phyloP scores from a whole-genome alignment of 2,113 vertebrate genomes.

The Hylia prasina region DNA sequence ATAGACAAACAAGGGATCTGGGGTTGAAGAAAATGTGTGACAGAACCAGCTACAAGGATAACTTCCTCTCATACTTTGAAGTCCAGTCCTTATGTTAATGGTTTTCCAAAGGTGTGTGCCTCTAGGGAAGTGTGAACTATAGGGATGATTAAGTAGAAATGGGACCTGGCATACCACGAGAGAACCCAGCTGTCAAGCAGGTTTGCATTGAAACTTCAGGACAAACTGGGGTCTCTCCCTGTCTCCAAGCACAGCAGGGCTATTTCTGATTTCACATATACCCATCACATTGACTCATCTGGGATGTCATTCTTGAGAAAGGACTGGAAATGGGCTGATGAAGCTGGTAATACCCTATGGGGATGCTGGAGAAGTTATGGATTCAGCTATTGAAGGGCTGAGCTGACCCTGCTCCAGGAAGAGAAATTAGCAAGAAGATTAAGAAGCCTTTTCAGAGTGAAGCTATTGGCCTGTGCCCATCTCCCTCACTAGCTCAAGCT shows the following conservation, averaged over 20 bases:
- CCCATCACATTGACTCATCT: background rate
- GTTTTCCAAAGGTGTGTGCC: background rate
- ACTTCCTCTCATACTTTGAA: background rate
- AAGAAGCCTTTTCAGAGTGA: background rate
- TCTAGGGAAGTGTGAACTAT: background rate
- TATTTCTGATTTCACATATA: fast-evolving
- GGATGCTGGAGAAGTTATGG: background rate
- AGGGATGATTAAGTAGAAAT: background rate
- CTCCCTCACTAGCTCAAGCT: background rate
- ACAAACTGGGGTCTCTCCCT: background rate
- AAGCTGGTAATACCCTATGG: background rate
- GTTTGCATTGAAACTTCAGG: background rate
- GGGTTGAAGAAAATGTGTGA: background rate
- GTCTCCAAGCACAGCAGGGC: background rate
- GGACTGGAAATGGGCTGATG: background rate
- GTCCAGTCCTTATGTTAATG: background rate
- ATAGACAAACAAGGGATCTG: background rate
- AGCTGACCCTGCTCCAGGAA: background rate
- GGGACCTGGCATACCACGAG: background rate
- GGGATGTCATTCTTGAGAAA: background rate
- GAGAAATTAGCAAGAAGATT: background rate
- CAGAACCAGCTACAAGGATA: background rate
- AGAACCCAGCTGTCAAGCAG: background rate
- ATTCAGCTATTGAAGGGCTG: background rate
- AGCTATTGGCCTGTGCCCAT: background rate